Evolutionary conservation across 1,140 invertebrate species (phyloP).

Genomic region (Tetramorium simillimum): DNA sequence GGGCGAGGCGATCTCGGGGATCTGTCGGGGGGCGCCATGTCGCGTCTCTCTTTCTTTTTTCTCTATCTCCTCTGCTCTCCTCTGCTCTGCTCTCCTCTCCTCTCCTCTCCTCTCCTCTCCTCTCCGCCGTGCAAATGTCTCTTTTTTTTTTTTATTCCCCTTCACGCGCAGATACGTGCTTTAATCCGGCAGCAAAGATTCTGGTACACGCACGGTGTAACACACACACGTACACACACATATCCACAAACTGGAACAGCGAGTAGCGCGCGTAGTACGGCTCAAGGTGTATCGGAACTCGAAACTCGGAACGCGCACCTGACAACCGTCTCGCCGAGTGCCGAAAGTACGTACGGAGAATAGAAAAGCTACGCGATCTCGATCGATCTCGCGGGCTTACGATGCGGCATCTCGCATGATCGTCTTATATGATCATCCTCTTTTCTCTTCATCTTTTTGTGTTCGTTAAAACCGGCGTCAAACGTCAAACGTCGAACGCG

Average conservation of each 20-base stretch:
- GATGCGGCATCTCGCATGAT: no score
- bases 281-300: neutral
- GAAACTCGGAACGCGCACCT: neutral
- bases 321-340: neutral
- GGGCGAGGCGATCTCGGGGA: constrained; percentile 77
- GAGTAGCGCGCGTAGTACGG: neutral
- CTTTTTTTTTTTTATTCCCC: neutral
- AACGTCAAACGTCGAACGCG: neutral
- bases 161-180: neutral
- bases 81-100: neutral
- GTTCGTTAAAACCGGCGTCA: neutral
- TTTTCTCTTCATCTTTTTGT: neutral
- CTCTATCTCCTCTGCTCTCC: neutral
- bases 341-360: neutral
- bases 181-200: neutral
- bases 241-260: neutral
- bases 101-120: neutral
- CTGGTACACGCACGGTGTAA: neutral
- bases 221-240: constrained; percentile 13
- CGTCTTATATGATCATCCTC: neutral
- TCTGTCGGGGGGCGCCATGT: constrained; percentile 82
- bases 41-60: neutral
- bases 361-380: neutral
- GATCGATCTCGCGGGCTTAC: no score
- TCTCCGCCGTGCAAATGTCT: neutral